phyloP scores from a whole-genome alignment of 2,888 invertebrate species.

The Leptopilina myrica region DNA sequence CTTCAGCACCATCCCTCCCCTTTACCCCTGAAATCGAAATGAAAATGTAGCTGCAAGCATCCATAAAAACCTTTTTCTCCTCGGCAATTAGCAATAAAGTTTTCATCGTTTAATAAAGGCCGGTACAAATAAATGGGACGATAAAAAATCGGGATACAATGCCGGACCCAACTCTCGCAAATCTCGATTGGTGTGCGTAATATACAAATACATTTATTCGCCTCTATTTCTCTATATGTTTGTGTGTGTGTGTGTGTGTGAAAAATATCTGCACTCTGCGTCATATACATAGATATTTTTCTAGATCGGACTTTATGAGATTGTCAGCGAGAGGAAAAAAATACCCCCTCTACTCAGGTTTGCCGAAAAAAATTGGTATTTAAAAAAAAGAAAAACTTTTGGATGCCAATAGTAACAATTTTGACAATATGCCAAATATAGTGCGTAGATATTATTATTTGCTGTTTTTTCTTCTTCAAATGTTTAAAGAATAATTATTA shows the following conservation, averaged over 20 bases:
- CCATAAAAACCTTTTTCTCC: constrained; percentile 70
- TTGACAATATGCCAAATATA: too few relatives aligned
- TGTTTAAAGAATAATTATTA: constrained; percentile 21
- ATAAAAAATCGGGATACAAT: constrained; percentile 70
- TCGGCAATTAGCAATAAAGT: constrained; percentile 73
- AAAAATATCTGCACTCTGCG: constrained; percentile 1
- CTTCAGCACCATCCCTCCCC: constrained; percentile 25
- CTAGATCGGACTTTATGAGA: constrained; percentile 39
- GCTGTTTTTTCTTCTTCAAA: constrained; percentile 14
- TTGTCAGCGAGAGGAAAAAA: constrained; percentile 28
- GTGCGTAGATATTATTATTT: too few relatives aligned
- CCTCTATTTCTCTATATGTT: too few relatives aligned
- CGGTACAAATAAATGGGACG: constrained; percentile 70
- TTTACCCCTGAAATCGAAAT: constrained; percentile 64
- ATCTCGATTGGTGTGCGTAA: constrained; percentile 24
- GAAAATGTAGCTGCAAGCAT: constrained; percentile 67
- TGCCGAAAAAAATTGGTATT: too few relatives aligned
- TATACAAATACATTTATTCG: not conserved
- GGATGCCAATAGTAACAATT: too few relatives aligned
- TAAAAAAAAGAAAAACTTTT: too few relatives aligned
- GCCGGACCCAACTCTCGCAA: constrained; percentile 29
- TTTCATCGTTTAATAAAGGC: constrained; percentile 73
- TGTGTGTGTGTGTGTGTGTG: not conserved
- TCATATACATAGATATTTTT: constrained; percentile 23
- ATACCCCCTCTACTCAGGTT: too few relatives aligned